Conservation (phyloP, 1,140 invertebrate species). For the Phymorhynchus buccinoides region DNA sequence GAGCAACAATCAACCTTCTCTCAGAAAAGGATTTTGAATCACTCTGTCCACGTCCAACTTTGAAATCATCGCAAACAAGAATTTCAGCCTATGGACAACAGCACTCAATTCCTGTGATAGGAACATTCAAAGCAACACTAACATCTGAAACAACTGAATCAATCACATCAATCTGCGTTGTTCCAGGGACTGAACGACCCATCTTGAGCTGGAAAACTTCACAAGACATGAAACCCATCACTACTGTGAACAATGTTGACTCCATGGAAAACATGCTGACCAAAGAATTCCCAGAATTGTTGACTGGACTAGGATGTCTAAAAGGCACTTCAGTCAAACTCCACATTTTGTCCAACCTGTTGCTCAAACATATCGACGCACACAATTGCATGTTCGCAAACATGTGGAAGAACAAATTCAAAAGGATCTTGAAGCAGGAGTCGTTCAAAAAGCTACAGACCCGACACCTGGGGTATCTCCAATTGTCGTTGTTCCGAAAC, state of each 20-base stretch:
- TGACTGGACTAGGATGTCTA: constrained; percentile 5
- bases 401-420: constrained; percentile 26
- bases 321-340: no score
- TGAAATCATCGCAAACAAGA: no score
- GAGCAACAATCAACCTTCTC: no score
- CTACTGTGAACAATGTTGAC: background rate
- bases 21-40: no score
- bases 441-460: constrained; percentile 42
- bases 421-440: constrained; percentile 9
- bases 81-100: background rate
- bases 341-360: background rate
- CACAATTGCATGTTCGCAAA: no score
- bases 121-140: background rate
- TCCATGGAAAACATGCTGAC: no score
- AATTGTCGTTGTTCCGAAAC: constrained; percentile 28
- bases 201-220: constrained; percentile 12
- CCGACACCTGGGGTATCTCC: constrained; percentile 32
- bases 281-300: background rate
- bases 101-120: background rate
- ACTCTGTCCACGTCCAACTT: no score
- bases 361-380: background rate
- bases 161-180: background rate
- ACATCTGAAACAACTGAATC: background rate
- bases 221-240: background rate
- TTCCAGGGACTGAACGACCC: background rate